A percentile compares a stretch with the other conserved stretches of the same genome.
phyloP scores from a whole-genome alignment of 1,140 invertebrate genomes.

The Drosophila pseudoobscura region DNA sequence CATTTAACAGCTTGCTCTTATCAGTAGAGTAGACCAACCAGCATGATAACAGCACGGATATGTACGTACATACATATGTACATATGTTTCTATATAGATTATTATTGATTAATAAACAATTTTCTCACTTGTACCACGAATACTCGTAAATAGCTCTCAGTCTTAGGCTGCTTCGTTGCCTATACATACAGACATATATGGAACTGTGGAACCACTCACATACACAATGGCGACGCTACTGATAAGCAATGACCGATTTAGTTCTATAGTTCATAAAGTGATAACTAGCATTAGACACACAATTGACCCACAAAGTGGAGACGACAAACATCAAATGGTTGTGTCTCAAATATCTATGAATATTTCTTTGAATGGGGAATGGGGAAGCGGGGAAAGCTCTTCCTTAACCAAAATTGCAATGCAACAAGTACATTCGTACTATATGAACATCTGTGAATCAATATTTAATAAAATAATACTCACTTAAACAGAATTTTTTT shows the following conservation, averaged over 20 bases:
- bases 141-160: slow-evolving; percentile 15
- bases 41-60: slow-evolving; percentile 46
- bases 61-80: slow-evolving; percentile 19
- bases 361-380: background rate
- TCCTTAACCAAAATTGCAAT: too few relatives aligned
- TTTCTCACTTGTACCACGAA: slow-evolving; percentile 55
- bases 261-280: slow-evolving; percentile 51
- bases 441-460: too few relatives aligned
- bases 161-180: background rate
- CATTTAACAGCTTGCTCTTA: slow-evolving; percentile 24
- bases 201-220: background rate
- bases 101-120: slow-evolving; percentile 75
- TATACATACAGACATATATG: background rate
- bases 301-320: slow-evolving; percentile 52
- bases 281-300: slow-evolving; percentile 58
- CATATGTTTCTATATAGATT: slow-evolving; percentile 29
- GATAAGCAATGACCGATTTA: slow-evolving; percentile 77
- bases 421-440: too few relatives aligned
- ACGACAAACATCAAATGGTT: slow-evolving; percentile 33
- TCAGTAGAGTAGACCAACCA: slow-evolving; percentile 31
- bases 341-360: slow-evolving; percentile 1
- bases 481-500: too few relatives aligned
- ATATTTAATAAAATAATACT: too few relatives aligned
- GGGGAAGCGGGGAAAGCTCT: too few relatives aligned
- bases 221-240: slow-evolving; percentile 23